Conservation (phyloP, 2,113 vertebrate genomes). For the Alexandromys fortis region DNA sequence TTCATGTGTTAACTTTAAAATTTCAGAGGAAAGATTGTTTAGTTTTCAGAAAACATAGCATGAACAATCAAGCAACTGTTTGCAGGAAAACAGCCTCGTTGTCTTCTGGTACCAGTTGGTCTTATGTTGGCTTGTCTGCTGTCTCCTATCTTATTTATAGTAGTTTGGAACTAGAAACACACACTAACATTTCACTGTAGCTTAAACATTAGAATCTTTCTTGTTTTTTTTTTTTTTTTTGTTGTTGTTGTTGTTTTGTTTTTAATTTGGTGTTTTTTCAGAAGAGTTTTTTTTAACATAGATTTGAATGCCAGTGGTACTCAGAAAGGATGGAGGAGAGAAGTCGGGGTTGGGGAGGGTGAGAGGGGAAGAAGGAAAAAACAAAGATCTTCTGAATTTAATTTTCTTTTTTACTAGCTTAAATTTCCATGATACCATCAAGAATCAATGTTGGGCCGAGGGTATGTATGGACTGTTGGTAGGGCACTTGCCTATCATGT, state of each 20-base stretch:
- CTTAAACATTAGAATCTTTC: constrained; percentile 66
- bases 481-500: not conserved
- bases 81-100: constrained; percentile 83
- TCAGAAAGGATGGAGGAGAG: too few species aligned
- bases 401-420: not conserved
- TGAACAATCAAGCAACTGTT: constrained; percentile 87
- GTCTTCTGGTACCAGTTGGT: constrained; percentile 90
- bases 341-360: not conserved
- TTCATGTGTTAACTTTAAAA: constrained; percentile 79
- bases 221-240: constrained; percentile 2
- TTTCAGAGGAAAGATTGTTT: constrained; percentile 76
- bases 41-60: constrained; percentile 74
- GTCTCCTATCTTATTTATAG: constrained; percentile 84
- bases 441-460: not conserved
- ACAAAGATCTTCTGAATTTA: not conserved
- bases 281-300: not conserved
- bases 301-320: not conserved
- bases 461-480: not conserved
- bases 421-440: not conserved
- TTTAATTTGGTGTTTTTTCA: constrained; percentile 28
- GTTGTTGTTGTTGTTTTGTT: constrained; percentile 6
- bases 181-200: constrained; percentile 72
- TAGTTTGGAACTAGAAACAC: constrained; percentile 79
- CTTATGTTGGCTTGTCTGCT: constrained; percentile 86
- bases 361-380: not conserved